A percentile compares a stretch with the other conserved stretches of the same genome.
Conservation (phyloP, 2,888 invertebrate species). For the Eilema griseolum region DNA sequence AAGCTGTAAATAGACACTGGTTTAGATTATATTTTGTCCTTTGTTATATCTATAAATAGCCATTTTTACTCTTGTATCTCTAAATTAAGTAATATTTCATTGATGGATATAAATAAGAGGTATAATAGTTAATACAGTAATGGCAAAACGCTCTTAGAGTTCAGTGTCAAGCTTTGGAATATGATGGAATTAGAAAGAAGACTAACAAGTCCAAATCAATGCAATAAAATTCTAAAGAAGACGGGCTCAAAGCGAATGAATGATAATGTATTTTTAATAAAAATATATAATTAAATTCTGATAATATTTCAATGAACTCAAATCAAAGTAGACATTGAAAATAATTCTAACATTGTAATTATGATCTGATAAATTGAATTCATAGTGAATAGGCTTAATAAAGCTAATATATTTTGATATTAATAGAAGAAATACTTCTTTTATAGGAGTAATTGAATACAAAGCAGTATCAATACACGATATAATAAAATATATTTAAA, state of each 20-base stretch:
- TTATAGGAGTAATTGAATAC: no score
- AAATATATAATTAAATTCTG: background rate
- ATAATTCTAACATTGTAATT: background rate
- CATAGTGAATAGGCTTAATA: no score
- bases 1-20: background rate
- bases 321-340: background rate
- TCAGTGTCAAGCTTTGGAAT: no score
- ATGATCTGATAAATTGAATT: background rate
- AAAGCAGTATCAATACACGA: no score
- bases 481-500: no score
- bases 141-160: no score
- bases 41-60: no score
- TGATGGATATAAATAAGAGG: no score
- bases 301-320: no score
- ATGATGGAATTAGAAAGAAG: no score
- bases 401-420: background rate
- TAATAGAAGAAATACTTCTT: background rate
- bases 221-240: background rate
- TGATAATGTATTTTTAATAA: background rate
- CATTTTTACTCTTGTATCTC: background rate
- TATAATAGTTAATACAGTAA: no score
- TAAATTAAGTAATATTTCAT: background rate
- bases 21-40: no score
- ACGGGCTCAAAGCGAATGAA: background rate
- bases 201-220: background rate